Conservation (phyloP, 2,113 vertebrate species). For the Seriola aureovittata region DNA sequence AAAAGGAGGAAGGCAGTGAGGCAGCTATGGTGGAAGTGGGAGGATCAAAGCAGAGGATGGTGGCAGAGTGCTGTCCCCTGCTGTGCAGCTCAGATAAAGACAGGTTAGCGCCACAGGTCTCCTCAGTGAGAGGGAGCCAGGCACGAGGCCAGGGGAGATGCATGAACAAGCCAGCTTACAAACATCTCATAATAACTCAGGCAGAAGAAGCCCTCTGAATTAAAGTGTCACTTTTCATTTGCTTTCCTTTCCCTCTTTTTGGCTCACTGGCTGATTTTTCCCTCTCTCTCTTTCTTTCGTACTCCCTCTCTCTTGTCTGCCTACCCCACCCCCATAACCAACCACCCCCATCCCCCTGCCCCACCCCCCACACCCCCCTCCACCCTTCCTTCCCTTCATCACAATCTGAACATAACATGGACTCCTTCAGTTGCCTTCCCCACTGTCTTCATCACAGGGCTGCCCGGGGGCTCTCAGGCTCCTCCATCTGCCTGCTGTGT, state of each 20-base stretch:
- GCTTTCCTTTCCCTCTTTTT: slow-evolving; percentile 83
- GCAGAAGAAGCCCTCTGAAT: slow-evolving; percentile 85
- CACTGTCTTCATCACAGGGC: slow-evolving; percentile 79
- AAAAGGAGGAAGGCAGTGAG: slow-evolving; percentile 10
- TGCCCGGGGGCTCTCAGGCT: slow-evolving; percentile 78
- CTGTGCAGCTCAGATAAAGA: slow-evolving; percentile 79
- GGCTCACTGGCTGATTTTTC: slow-evolving; percentile 68
- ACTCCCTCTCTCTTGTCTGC: slow-evolving; percentile 59
- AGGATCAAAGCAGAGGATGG: slow-evolving; percentile 76
- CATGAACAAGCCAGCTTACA: slow-evolving; percentile 86
- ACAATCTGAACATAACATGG: slow-evolving; percentile 74
- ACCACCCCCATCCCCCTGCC: slow-evolving; percentile 29
- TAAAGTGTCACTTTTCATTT: slow-evolving; percentile 89
- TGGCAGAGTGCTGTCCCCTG: slow-evolving; percentile 74
- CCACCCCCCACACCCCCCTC: background rate
- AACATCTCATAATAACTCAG: slow-evolving; percentile 87
- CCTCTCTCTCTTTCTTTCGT: slow-evolving; percentile 28
- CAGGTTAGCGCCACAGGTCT: slow-evolving; percentile 79
- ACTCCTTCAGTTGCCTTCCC: slow-evolving; percentile 71
- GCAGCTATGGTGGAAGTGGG: slow-evolving; percentile 61
- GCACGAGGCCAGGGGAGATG: slow-evolving; percentile 77
- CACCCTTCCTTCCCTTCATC: slow-evolving; percentile 48
- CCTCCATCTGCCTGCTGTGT: slow-evolving; percentile 80
- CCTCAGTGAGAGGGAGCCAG: slow-evolving; percentile 74
- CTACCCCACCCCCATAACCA: slow-evolving; percentile 45